Evolutionary conservation across 2,113 vertebrate genomes (phyloP).

Genomic region (Centropus unirufus): DNA sequence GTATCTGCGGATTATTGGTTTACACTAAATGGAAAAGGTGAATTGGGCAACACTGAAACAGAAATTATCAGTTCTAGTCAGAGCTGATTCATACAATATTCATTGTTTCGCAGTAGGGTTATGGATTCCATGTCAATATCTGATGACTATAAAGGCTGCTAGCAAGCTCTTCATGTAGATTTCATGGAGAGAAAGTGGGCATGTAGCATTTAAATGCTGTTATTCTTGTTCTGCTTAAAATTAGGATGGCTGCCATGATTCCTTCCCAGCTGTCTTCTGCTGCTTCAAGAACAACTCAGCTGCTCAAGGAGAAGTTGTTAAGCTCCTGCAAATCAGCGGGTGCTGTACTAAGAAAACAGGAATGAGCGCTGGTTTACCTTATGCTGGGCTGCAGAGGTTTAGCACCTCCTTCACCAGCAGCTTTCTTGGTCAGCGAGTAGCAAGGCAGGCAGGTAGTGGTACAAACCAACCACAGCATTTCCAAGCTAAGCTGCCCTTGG

Average conservation of each 20-base stretch:
- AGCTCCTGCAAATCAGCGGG: background rate
- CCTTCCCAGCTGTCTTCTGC: slow-evolving; percentile 12
- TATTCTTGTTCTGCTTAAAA: slow-evolving; percentile 15
- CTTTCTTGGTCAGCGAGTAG: background rate
- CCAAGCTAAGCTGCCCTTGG: background rate
- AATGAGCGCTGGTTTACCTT: background rate
- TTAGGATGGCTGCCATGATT: background rate
- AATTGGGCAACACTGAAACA: background rate
- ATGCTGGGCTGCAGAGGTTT: background rate
- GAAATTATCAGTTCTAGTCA: background rate
- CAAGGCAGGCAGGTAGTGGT: background rate
- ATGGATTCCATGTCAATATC: background rate
- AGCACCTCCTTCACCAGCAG: slow-evolving; percentile 13
- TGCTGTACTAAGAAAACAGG: background rate
- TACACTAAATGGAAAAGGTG: background rate
- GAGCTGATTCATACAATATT: background rate
- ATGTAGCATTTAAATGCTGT: background rate
- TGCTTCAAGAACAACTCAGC: slow-evolving; percentile 29
- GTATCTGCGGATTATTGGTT: background rate
- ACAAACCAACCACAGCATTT: background rate
- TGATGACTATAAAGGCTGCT: background rate
- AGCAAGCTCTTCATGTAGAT: background rate
- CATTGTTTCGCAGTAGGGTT: background rate
- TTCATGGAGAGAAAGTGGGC: background rate
- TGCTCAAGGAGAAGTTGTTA: slow-evolving; percentile 6